These are phyloP conservation scores for Chymomyza costata DNA, from an alignment of 1,140 invertebrate species.

Conservation along the genomic window DNA sequence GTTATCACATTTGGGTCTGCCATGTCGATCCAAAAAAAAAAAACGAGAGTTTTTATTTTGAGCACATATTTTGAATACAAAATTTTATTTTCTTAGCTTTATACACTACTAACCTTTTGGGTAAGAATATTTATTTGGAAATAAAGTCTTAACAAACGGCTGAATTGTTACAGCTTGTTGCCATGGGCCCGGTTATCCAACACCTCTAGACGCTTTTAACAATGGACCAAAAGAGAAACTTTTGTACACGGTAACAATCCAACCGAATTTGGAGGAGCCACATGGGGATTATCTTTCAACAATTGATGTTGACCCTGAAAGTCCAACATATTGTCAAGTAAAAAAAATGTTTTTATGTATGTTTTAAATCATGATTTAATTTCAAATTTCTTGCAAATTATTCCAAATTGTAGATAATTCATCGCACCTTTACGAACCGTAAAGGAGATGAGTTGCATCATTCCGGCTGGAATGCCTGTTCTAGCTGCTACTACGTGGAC, in stretches of 20 bases:
- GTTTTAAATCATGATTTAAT: too few relatives aligned
- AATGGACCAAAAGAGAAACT: constrained; percentile 89
- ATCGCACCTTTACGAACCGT: constrained; percentile 86
- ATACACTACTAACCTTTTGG: too few relatives aligned
- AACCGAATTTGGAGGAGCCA: constrained; percentile 79
- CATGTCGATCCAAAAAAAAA: too few relatives aligned
- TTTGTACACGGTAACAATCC: constrained; percentile 91
- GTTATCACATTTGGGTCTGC: too few relatives aligned
- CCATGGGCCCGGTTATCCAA: constrained; percentile 84
- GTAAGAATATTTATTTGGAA: too few relatives aligned
- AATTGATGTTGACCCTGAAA: constrained; percentile 92
- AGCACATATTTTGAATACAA: too few relatives aligned
- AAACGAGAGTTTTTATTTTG: too few relatives aligned
- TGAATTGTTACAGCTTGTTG: constrained; percentile 50
- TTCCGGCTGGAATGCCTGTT: constrained; percentile 97
- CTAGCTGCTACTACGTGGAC: constrained; percentile 84
- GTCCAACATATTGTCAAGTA: constrained; percentile 90
- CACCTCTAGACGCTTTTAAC: constrained; percentile 87
- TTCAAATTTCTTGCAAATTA: not conserved
- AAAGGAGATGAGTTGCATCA: constrained; percentile 95
- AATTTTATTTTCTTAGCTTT: too few relatives aligned
- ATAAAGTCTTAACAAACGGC: too few relatives aligned
- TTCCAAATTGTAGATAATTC: constrained; percentile 84
- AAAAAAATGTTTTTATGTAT: constrained; percentile 6
- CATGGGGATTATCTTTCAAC: constrained; percentile 93